These are phyloP conservation scores for Drosophila mojavensis DNA, from an alignment of 1,140 invertebrate species.

Conservation along the genomic window DNA sequence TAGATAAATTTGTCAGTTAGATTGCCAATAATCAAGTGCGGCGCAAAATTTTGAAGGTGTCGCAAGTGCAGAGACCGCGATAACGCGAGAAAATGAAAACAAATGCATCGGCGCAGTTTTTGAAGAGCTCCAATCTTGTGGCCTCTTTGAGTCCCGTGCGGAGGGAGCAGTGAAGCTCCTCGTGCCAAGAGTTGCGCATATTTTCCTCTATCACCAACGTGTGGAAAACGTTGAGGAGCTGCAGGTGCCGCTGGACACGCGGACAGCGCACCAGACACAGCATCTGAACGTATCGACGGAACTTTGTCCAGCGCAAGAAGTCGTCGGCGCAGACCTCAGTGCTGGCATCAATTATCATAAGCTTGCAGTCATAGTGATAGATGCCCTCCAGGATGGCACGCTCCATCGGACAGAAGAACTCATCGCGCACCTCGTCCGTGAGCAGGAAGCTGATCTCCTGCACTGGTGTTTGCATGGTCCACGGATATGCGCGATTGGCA, in stretches of 20 bases:
- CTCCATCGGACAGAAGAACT: conserved; percentile 50
- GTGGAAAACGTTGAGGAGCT: conserved; percentile 58
- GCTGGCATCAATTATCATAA: conserved; percentile 70
- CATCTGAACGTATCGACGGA: conserved; percentile 57
- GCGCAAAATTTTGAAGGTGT: conserved; percentile 56
- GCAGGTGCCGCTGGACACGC: conserved; percentile 51
- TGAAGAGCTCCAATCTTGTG: conserved; percentile 24
- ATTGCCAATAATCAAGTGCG: conserved; percentile 20
- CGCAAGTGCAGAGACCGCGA: conserved; percentile 64
- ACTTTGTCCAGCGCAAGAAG: conserved; percentile 70
- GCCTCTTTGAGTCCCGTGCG: conserved; percentile 46
- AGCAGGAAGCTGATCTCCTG: conserved; percentile 52
- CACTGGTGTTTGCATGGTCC: conserved; percentile 67
- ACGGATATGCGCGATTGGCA: conserved; percentile 65
- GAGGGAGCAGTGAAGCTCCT: conserved; percentile 58
- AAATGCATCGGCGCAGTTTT: conserved; percentile 52
- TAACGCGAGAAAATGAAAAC: conserved; percentile 64
- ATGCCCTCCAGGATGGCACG: conserved; percentile 50
- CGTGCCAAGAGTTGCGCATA: conserved; percentile 55
- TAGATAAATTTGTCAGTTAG: not conserved
- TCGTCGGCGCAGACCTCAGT: conserved; percentile 53
- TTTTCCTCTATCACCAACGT: conserved; percentile 57
- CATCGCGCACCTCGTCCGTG: conserved; percentile 23
- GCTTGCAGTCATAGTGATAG: conserved; percentile 45
- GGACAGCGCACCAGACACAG: conserved; percentile 56